Conservation (phyloP, 2,888 invertebrate genomes). For the Heteromyza rotundicornis region DNA sequence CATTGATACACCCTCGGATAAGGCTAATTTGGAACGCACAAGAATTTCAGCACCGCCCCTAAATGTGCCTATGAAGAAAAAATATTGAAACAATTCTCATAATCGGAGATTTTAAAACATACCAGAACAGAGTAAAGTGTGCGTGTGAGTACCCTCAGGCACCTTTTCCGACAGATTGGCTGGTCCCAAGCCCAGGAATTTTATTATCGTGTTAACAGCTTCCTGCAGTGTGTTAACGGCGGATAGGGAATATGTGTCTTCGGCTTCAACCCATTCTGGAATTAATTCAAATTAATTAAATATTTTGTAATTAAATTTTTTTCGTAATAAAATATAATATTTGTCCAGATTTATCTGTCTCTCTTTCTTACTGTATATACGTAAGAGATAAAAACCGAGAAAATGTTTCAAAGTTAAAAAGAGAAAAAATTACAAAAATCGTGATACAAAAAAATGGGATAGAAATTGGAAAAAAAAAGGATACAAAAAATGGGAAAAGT, state of each 20-base stretch:
- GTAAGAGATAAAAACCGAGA: too few relatives aligned
- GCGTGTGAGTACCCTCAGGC: conserved; percentile 80
- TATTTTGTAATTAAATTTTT: conserved; percentile 12
- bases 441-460: too few relatives aligned
- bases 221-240: conserved; percentile 80
- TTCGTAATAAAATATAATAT: too few relatives aligned
- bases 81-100: neutral
- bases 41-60: conserved; percentile 90
- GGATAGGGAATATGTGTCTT: conserved; percentile 91
- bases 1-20: conserved; percentile 86
- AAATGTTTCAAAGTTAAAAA: too few relatives aligned
- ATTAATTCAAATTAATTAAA: conserved; percentile 11
- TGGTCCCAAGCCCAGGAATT: conserved; percentile 83
- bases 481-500: too few relatives aligned
- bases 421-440: too few relatives aligned
- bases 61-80: conserved; percentile 71
- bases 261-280: conserved; percentile 71
- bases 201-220: conserved; percentile 82
- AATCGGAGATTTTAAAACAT: conserved; percentile 27
- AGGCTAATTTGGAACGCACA: conserved; percentile 81
- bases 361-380: too few relatives aligned
- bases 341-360: too few relatives aligned
- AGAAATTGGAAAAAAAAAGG: too few relatives aligned
- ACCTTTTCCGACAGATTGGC: conserved; percentile 85
- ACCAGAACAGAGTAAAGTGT: conserved; percentile 82